phyloP scores from a whole-genome alignment of 2,888 invertebrate genomes.

The Hoplodrina ambigua region DNA sequence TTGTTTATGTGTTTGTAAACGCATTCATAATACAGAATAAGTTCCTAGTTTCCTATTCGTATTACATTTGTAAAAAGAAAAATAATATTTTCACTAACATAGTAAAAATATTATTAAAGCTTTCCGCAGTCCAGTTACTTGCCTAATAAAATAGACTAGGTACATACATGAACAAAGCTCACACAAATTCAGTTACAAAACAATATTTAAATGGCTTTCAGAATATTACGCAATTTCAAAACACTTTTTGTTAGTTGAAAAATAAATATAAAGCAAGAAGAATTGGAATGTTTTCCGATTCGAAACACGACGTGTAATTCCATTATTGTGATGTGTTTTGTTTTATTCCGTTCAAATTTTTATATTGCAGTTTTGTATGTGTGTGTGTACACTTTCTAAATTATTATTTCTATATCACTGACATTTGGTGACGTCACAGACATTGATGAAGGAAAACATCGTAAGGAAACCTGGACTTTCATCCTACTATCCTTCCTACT shows the following conservation, averaged over 20 bases:
- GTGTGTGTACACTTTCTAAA: too few species aligned
- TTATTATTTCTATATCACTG: too few species aligned
- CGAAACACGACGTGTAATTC: not conserved
- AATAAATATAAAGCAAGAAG: not conserved
- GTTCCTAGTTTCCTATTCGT: too few species aligned
- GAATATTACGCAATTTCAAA: not conserved
- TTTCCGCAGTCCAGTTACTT: not conserved
- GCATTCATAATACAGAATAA: too few species aligned
- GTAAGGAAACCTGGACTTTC: too few species aligned
- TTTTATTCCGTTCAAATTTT: not conserved
- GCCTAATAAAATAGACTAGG: slow-evolving; percentile 6
- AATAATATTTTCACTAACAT: not conserved
- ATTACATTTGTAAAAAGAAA: too few species aligned
- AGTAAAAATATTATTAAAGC: not conserved
- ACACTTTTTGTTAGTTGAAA: not conserved
- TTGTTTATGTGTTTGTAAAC: too few species aligned
- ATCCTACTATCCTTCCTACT: too few species aligned
- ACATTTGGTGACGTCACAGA: too few species aligned
- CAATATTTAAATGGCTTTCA: not conserved
- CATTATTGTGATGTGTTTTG: not conserved
- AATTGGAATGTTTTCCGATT: slow-evolving; percentile 1
- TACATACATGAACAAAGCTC: not conserved
- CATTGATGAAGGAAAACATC: too few species aligned
- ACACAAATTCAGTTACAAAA: slow-evolving; percentile 3
- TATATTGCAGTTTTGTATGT: not conserved